Evolutionary conservation across 2,797 vertebrate species (phyloP).

Genomic region (Hemitrygon akajei): DNA sequence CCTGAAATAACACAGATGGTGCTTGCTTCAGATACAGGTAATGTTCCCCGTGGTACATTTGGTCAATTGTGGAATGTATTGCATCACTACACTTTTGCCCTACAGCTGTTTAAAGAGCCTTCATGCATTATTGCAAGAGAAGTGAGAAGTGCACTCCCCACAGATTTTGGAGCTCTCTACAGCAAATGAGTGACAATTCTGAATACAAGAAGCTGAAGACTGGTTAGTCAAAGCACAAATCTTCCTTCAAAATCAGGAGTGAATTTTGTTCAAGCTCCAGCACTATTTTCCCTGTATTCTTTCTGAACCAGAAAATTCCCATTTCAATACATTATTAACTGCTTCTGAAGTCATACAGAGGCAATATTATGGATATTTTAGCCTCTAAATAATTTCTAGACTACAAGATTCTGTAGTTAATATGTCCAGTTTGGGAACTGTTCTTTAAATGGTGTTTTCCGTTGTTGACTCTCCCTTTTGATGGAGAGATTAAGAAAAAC

Average conservation of each 20-base stretch:
- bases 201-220: background rate
- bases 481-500: background rate
- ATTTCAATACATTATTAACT: background rate
- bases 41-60: background rate
- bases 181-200: background rate
- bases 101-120: background rate
- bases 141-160: background rate
- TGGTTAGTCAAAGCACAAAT: background rate
- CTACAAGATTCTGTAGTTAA: background rate
- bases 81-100: background rate
- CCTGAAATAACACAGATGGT: background rate
- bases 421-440: background rate
- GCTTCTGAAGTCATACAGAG: background rate
- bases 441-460: background rate
- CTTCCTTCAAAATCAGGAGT: background rate
- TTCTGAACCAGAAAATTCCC: background rate
- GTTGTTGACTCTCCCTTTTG: background rate
- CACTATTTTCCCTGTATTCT: background rate
- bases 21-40: background rate
- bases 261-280: background rate
- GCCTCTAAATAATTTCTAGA: background rate
- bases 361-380: background rate
- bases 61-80: background rate
- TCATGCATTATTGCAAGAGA: background rate
- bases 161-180: background rate